These are phyloP conservation scores for Sisyra terminalis DNA, from an alignment of 2,888 invertebrate genomes.

Conservation along the genomic window DNA sequence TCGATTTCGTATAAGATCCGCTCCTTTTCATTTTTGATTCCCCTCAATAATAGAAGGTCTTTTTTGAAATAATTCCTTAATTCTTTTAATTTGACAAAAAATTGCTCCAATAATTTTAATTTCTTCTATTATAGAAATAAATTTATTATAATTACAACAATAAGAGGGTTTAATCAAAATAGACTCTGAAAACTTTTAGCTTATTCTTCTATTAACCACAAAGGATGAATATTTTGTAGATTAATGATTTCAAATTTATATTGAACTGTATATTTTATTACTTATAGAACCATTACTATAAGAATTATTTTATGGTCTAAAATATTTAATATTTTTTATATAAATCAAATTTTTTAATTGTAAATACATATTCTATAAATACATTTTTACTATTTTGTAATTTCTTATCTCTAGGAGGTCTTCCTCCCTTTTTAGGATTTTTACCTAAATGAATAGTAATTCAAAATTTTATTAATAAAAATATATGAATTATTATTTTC, in stretches of 20 bases:
- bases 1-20: constrained; percentile 37
- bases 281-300: no score
- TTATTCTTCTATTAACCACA: no score
- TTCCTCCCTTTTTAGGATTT: constrained; percentile 44
- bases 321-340: constrained; percentile 29
- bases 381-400: constrained; percentile 35
- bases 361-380: constrained; percentile 24
- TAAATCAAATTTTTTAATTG: constrained; percentile 33
- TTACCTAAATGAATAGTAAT: constrained; percentile 40
- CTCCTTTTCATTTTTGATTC: constrained; percentile 41
- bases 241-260: constrained; percentile 29
- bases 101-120: constrained; percentile 39
- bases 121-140: constrained; percentile 27
- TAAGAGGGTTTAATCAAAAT: no score
- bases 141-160: constrained; percentile 29
- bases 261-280: no score
- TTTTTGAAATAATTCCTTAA: constrained; percentile 35
- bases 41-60: no score
- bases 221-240: constrained; percentile 25
- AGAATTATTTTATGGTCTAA: constrained; percentile 30
- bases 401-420: constrained; percentile 37
- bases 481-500: constrained; percentile 27
- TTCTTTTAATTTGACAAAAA: constrained; percentile 48
- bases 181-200: no score
- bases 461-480: constrained; percentile 30